Base-by-base conservation (phyloP, 1,140 invertebrate genomes). In the Cataglyphis hispanica region DNA sequence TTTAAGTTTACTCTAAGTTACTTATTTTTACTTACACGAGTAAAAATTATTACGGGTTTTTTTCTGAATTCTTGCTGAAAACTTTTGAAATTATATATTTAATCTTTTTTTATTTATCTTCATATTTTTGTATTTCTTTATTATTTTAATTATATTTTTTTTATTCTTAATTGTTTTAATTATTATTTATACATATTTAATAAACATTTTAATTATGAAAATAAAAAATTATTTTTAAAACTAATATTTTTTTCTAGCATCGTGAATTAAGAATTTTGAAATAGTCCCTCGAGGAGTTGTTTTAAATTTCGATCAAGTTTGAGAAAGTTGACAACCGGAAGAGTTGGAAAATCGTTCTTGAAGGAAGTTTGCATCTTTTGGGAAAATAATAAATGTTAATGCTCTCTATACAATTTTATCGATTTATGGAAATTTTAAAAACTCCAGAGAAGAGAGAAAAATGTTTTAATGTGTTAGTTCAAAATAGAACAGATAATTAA, bases 341-440 rank as follows among this genome's bases (percentile, higher is more conserved):
- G 22, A 80, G 63, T 69, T 80, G 53, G 46, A 58, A 80, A 69
- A 69, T 80, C 50, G 22, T 50, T 56, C 50, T 80, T 34, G 77
- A 27, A 16, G 10, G 22, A 69, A 80, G 63, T 80, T 80, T 58
- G 31, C 31, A 69, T 16, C 22, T 64, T 78, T 40, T 50, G 10
- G 1, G 16, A 22, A 69, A 34, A 80, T 43, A 69, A 80, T 43
- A 69, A 56, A 80, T 69, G 77, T 66, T 69, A 69, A 80, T 80
- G 46, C 22, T 16, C 13, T 69, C 34, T 58, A 69, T 56, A 11
- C 22, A 46, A 69, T 69, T 80, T 69, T 69, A 80, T 80, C 64
- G 63, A 80, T 80, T 80, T 80, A 80, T 80, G 77, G 46, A 80
- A 69, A 80, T 80, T 69, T 56, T 53, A n/a, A 56, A 69, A 80